Evolutionary conservation across 2,113 vertebrate species (phyloP).

Genomic region (Suncus etruscus): DNA sequence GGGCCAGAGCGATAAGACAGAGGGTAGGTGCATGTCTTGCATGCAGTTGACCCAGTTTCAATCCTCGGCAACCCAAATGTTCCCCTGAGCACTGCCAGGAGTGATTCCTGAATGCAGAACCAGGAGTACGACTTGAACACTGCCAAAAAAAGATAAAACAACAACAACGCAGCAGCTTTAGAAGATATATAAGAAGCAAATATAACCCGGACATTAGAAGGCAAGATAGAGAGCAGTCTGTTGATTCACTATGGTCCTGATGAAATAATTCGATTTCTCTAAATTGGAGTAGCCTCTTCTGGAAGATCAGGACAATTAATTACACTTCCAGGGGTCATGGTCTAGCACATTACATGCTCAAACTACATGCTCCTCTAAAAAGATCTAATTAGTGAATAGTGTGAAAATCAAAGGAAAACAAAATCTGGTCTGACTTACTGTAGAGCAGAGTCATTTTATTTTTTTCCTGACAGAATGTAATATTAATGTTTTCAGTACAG

Average conservation of each 20-base stretch:
- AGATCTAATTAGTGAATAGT: background rate
- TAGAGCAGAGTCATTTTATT: too few species aligned
- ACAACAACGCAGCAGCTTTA: too few species aligned
- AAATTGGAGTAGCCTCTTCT: background rate
- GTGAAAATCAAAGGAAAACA: constrained; percentile 35
- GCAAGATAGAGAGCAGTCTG: background rate
- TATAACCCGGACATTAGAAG: background rate
- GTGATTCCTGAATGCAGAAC: too few species aligned
- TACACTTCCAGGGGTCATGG: background rate
- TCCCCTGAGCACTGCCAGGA: too few species aligned
- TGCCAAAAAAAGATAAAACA: background rate
- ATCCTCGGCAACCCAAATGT: too few species aligned
- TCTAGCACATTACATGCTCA: background rate
- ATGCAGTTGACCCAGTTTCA: too few species aligned
- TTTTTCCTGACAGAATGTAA: too few species aligned
- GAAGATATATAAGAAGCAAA: too few species aligned
- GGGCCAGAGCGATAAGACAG: too few species aligned
- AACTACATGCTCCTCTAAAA: constrained; percentile 27
- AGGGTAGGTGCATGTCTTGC: too few species aligned
- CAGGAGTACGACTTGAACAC: too few species aligned
- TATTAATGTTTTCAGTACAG: too few species aligned
- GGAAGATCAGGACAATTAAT: constrained; percentile 7
- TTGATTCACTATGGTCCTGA: background rate
- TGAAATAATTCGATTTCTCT: background rate
- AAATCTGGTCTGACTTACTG: constrained; percentile 14